phyloP scores from a whole-genome alignment of 2,113 vertebrate species.

The Riparia riparia region DNA sequence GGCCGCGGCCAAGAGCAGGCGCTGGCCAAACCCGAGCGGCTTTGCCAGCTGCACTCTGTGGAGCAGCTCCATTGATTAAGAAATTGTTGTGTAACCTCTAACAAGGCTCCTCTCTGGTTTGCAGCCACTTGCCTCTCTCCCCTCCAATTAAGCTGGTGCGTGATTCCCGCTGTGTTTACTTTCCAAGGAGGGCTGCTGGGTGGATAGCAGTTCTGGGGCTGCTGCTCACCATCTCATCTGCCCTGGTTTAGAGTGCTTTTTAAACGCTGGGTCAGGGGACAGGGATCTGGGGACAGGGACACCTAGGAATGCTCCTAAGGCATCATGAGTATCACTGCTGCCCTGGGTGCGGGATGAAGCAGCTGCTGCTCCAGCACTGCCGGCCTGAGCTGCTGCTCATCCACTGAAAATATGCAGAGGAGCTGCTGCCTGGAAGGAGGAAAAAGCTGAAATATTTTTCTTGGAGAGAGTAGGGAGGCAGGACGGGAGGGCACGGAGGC shows the following conservation, averaged over 20 bases:
- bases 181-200: not conserved
- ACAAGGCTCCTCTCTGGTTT: not conserved
- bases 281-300: not conserved
- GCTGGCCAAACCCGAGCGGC: not conserved
- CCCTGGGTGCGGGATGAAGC: not conserved
- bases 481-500: not conserved
- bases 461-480: conserved; percentile 21
- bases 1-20: not conserved
- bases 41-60: not conserved
- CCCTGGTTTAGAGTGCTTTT: not conserved
- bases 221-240: accelerated
- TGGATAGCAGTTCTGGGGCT: not conserved
- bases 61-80: conserved; percentile 33
- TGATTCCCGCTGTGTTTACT: not conserved
- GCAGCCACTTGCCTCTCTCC: not conserved
- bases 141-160: not conserved
- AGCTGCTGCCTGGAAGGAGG: conserved; percentile 31
- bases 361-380: not conserved
- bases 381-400: not conserved
- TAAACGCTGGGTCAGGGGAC: not conserved
- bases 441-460: conserved; percentile 33
- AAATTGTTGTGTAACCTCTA: conserved; percentile 35
- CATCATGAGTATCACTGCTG: accelerated
- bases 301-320: accelerated
- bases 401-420: not conserved